Conservation (phyloP, 2,113 vertebrate genomes). For the Morone chrysops region DNA sequence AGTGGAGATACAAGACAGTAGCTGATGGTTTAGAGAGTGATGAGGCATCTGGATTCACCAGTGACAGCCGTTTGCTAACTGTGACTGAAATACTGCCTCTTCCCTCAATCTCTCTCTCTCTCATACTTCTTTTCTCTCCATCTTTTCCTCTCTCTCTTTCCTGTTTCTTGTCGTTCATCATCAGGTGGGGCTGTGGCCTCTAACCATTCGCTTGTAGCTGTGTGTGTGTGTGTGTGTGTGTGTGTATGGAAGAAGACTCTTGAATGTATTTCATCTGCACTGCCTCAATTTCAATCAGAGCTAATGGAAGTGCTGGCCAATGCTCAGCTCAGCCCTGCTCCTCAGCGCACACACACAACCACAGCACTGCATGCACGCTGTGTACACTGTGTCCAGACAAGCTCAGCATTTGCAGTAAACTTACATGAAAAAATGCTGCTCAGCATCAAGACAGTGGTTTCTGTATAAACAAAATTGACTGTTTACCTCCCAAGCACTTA, state of each 20-base stretch:
- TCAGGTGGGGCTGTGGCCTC: conserved; percentile 47
- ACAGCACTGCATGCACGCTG: conserved; percentile 29
- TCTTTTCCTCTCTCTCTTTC: conserved; percentile 28
- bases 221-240: conserved; percentile 8
- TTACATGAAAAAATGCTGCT: conserved; percentile 6
- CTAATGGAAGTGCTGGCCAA: conserved; percentile 91
- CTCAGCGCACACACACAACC: conserved; percentile 63
- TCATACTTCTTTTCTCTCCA: conserved; percentile 29
- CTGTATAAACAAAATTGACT: not conserved
- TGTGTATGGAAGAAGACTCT: conserved; percentile 65
- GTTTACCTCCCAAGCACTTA: not conserved
- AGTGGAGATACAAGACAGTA: conserved; percentile 43
- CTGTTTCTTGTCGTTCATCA: conserved; percentile 58
- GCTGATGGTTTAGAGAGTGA: conserved; percentile 57
- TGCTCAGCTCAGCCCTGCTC: conserved; percentile 74
- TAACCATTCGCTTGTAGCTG: conserved; percentile 69
- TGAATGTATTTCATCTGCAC: conserved; percentile 82
- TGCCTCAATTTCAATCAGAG: conserved; percentile 87
- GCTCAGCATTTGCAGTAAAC: conserved; percentile 34
- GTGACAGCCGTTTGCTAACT: conserved; percentile 63
- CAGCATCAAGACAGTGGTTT: not conserved
- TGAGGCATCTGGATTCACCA: conserved; percentile 60
- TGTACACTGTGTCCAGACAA: not conserved
- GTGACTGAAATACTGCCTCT: conserved; percentile 68
- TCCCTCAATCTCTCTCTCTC: conserved; percentile 8